Evolutionary conservation across 2,888 invertebrate species (phyloP), one percentile per base, ranked within the genome.

Genomic region (Drosophila austrosaltans): DNA sequence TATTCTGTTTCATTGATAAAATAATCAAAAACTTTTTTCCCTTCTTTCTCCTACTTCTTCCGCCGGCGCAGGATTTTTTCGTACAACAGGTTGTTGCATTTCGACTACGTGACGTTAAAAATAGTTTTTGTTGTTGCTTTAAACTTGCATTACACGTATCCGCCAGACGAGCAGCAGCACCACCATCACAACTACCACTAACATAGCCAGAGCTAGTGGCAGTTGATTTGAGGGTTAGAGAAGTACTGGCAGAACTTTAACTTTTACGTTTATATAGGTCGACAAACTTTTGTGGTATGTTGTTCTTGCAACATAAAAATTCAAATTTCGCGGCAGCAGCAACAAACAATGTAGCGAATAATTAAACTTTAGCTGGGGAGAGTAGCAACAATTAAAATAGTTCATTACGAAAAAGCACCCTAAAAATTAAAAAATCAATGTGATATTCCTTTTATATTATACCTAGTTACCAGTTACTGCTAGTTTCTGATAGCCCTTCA

Each of bases 131-230:
- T 39, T 79, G 79, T 69, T 78, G 78, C 80, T 83, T 84, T 83
- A 80, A 83, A 78, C 83, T 83, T 87, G 82, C 87, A 87, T 84
- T 87, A 84, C 87, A 87, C 83, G 85, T 87, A 87, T 86, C 79
- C 83, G 25, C n/a, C 20, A 54, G 48, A 40, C 12, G n/a, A 20
- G 22, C 6, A 48, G n/a, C 40, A 36, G 3, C 40, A 40, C 10
- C 48, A 48, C 48, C 22, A 48, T 25, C 48, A 22, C 44, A 44
- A 44, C 20, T 20, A 44, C 48, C 48, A 48, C 22, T 25, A 25
- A 39, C 36, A 5, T 16, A 48, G 57, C 30, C 32, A 8, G 53
- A 16, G 22, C 59, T 20, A 40, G 42, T 48, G 5, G 44, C 53
- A 40, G n/a, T 30, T 22, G 44, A 40, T 16, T 28, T 20, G 65